phyloP scores from a whole-genome alignment of 2,888 invertebrate genomes.

The Leptinotarsa tumamoca region DNA sequence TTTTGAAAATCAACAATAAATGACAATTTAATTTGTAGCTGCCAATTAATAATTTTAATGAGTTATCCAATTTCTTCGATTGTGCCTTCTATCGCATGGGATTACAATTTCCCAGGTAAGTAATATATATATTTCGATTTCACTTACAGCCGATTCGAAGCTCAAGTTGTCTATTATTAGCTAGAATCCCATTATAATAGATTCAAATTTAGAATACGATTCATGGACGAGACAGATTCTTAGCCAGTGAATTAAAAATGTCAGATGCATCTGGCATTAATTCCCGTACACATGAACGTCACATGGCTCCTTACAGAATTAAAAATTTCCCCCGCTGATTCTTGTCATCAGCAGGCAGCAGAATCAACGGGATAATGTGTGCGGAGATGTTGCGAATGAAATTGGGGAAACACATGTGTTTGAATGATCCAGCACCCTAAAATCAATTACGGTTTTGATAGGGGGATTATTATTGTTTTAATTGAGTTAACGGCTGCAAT shows the following conservation, averaged over 20 bases:
- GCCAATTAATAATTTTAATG: too few species aligned
- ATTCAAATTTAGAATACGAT: slow-evolving; percentile 36
- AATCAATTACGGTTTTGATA: slow-evolving; percentile 1
- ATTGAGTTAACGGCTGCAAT: background rate
- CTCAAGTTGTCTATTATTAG: slow-evolving; percentile 27
- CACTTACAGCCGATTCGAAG: slow-evolving; percentile 6
- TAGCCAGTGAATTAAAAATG: slow-evolving; percentile 39
- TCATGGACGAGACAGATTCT: slow-evolving; percentile 34
- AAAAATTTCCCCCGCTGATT: background rate
- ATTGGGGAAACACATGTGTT: background rate
- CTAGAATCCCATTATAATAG: slow-evolving; percentile 23
- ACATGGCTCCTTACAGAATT: slow-evolving; percentile 16
- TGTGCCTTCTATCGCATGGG: too few species aligned
- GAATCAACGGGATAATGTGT: slow-evolving; percentile 3
- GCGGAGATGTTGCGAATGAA: background rate
- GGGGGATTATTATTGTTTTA: background rate
- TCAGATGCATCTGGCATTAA: slow-evolving; percentile 39
- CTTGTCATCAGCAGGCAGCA: background rate
- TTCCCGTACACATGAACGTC: slow-evolving; percentile 14
- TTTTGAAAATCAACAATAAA: too few species aligned
- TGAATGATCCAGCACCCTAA: background rate
- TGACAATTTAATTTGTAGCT: too few species aligned
- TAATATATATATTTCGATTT: background rate
- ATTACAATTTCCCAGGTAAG: too few species aligned
- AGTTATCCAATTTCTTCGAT: too few species aligned